These are phyloP conservation scores for Sigmodon hispidus DNA, from an alignment of 2,113 vertebrate genomes.

Conservation along the genomic window DNA sequence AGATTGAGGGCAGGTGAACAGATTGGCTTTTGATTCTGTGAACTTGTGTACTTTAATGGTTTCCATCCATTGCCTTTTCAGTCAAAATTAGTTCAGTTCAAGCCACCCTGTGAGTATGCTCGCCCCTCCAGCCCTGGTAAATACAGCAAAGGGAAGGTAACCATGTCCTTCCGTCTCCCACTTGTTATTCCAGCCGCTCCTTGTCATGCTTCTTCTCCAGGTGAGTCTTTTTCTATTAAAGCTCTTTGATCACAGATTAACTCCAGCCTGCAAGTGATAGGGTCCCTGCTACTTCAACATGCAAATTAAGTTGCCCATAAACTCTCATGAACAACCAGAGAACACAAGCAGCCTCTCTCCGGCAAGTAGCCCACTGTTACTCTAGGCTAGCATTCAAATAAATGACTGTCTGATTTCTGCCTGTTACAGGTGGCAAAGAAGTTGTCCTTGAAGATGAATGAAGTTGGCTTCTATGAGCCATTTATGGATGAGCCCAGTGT, in stretches of 20 bases:
- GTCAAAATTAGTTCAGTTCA: not conserved
- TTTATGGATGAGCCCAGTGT: slow-evolving; percentile 96
- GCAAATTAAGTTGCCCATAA: not conserved
- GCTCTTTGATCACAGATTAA: not conserved
- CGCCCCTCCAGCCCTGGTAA: not conserved
- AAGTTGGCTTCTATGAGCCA: slow-evolving; percentile 98
- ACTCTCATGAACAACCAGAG: not conserved
- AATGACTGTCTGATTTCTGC: not conserved
- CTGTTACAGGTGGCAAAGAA: slow-evolving; percentile 94
- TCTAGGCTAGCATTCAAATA: not conserved
- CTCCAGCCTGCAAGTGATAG: not conserved
- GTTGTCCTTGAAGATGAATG: slow-evolving; percentile 95
- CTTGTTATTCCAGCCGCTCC: not conserved
- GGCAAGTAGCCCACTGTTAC: not conserved
- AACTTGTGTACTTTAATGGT: not conserved
- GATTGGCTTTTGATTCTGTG: not conserved
- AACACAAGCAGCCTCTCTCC: not conserved
- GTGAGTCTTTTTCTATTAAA: not conserved
- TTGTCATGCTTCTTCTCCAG: not conserved
- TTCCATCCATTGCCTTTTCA: not conserved
- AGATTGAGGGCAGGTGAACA: not conserved
- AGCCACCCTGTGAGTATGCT: not conserved
- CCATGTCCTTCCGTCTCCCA: not conserved
- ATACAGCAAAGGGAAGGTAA: not conserved
- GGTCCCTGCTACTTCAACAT: not conserved